Base-by-base conservation (phyloP, 2,797 vertebrate species). In the Anabacerthia variegaticeps region DNA sequence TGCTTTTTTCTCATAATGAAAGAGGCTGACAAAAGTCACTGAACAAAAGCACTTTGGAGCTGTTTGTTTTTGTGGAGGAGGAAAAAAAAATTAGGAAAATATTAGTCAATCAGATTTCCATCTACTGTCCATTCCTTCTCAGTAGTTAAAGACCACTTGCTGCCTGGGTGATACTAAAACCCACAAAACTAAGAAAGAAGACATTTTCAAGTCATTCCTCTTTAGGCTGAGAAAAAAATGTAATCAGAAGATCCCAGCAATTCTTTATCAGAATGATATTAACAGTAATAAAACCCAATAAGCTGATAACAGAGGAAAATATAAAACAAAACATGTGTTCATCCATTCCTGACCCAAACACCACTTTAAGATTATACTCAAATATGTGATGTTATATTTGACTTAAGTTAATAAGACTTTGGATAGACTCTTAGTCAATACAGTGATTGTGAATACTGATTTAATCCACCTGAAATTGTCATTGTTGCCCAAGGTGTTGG, bases 1-100 rank as follows among this genome's bases (percentile, higher is more conserved):
- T 36, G 32, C 48, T 76, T 82, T 88, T 95, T 94, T 51, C 48
- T 79, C 43, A 59, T 16, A 73, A n/a, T 59, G 39, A 73, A 88
- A 84, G 77, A 79, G 54, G 23, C 11, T 81, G 54, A 69, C 39
- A 58, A 88, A 93, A 92, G 51, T 43, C 55, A 78, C 66, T 49
- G 48, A 69, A 77, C 30, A 86, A 75, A 82, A 66, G 36, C 26
- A 79, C 43, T 75, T 69, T 69, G 59, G 43, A 88, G 36, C 18
- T 48, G 46, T 44, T 67, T 10, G 32, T 66, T 90, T 88, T 58
- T 68, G 37, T 78, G 62, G 21, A 2, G 12, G 21, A 78, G 27
- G 11, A 22, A 85, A 85, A 90, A 90, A 55, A 61, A 65, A 11
- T 11, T 14, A 73, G 36, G 81, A 87, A 92, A 93, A 79, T 34